phyloP scores from a whole-genome alignment of 2,888 invertebrate genomes.

The Linhomoeus sp. region DNA sequence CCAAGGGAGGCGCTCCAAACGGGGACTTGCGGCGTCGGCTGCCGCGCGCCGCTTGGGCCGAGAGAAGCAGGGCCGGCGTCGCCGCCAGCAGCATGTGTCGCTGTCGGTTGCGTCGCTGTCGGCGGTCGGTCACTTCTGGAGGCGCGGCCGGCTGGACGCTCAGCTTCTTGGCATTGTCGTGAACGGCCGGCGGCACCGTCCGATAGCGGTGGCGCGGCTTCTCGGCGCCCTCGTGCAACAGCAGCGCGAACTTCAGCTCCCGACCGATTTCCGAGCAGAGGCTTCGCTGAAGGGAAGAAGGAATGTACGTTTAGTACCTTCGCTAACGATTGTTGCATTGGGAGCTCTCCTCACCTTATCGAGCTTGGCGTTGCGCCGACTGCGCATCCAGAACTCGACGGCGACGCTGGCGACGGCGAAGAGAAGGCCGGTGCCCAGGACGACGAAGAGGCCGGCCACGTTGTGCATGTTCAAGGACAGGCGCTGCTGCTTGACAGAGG shows the following conservation, averaged over 20 bases:
- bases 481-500: constrained; percentile 23
- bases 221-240: constrained; percentile 45
- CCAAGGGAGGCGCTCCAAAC: no score
- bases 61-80: no score
- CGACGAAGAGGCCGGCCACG: constrained; percentile 79
- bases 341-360: constrained; percentile 10
- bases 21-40: no score
- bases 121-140: no score
- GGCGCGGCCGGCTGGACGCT: no score
- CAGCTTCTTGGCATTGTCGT: no score
- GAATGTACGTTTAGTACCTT: not conserved
- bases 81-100: no score
- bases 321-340: not conserved
- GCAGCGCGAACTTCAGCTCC: constrained; percentile 70
- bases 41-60: no score
- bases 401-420: constrained; percentile 38
- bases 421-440: constrained; percentile 71
- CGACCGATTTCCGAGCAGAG: constrained; percentile 82
- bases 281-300: constrained; percentile 43
- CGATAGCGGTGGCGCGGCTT: no score
- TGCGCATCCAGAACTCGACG: constrained; percentile 16
- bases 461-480: constrained; percentile 47
- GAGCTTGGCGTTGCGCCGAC: constrained; percentile 13
- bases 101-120: no score
- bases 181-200: no score